Evolutionary conservation across 92 coral and sea anemone species (phyloP).

Genomic region (Actinernus sp.): DNA sequence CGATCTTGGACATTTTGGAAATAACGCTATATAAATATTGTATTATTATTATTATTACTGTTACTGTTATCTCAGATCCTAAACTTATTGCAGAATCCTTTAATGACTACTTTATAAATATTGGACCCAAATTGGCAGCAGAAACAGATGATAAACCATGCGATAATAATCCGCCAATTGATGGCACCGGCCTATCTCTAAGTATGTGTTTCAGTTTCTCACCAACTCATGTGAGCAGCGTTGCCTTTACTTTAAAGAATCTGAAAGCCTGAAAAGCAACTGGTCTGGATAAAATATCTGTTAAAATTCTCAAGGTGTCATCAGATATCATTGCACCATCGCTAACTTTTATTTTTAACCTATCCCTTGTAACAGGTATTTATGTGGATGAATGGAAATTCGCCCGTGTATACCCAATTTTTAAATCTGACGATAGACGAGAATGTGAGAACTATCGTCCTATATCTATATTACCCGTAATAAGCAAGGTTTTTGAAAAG

Average conservation of each 20-base stretch:
- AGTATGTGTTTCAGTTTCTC: too few species aligned
- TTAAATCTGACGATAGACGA: slow-evolving; percentile 38
- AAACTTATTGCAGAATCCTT: too few species aligned
- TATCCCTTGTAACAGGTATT: slow-evolving; percentile 25
- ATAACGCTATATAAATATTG: too few species aligned
- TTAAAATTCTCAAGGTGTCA: slow-evolving; percentile 6
- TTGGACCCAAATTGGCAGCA: too few species aligned
- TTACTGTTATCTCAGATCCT: too few species aligned
- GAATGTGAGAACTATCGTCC: slow-evolving; percentile 37
- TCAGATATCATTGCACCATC: slow-evolving; percentile 25
- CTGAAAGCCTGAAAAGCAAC: slow-evolving; percentile 1
- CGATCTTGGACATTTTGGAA: too few species aligned
- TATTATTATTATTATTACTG: too few species aligned
- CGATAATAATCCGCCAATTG: too few species aligned
- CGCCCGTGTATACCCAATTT: slow-evolving; percentile 36
- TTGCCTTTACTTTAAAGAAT: not conserved
- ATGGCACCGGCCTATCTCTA: too few species aligned
- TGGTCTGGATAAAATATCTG: slow-evolving; percentile 17
- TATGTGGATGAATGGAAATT: slow-evolving; percentile 45
- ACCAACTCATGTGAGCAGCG: too few species aligned
- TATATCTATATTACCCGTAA: slow-evolving; percentile 41
- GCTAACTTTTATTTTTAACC: slow-evolving; percentile 22
- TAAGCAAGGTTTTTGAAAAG: slow-evolving; percentile 36
- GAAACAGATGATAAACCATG: too few species aligned
- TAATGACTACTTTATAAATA: too few species aligned